Percentiles rank a stretch among this genome's conserved stretches.
Evolutionary conservation across 1,140 invertebrate species (phyloP).

Genomic region (Scaptomyza hsui): DNA sequence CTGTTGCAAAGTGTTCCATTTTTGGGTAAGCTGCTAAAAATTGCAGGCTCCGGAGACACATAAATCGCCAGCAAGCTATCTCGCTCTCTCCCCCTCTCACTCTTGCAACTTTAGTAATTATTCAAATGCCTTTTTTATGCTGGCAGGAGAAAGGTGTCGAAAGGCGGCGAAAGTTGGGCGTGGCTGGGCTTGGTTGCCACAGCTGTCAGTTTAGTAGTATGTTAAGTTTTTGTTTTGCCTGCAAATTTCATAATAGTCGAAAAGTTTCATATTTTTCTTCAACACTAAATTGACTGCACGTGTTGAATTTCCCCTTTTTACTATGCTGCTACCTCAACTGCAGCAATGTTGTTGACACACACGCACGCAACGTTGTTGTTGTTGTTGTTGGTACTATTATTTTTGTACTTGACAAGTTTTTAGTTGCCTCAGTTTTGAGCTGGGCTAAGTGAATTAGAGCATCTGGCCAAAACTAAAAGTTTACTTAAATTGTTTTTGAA

Average conservation of each 20-base stretch:
- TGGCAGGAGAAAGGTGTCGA: conserved; percentile 51
- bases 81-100: neutral
- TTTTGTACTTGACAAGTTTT: conserved; percentile 54
- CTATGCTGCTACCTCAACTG: neutral
- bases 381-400: conserved; percentile 53
- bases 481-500: conserved; percentile 63
- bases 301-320: neutral
- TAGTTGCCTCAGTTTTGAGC: conserved; percentile 26
- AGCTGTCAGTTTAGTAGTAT: conserved; percentile 44
- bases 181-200: conserved; percentile 29
- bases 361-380: conserved; percentile 30
- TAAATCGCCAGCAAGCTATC: conserved; percentile 57
- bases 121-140: conserved; percentile 61
- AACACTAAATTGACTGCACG: conserved; percentile 48
- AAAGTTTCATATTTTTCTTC: conserved; percentile 47
- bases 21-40: conserved; percentile 39
- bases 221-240: conserved; percentile 50
- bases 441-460: conserved; percentile 63
- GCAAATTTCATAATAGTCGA: conserved; percentile 70
- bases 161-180: conserved; percentile 24
- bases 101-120: conserved; percentile 72
- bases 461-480: conserved; percentile 58
- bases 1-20: conserved; percentile 3
- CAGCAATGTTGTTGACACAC: conserved; percentile 39
- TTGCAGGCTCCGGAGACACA: conserved; percentile 49